Conservation (phyloP, 1,140 invertebrate species). For the Stratiolaelaps scimitus region DNA sequence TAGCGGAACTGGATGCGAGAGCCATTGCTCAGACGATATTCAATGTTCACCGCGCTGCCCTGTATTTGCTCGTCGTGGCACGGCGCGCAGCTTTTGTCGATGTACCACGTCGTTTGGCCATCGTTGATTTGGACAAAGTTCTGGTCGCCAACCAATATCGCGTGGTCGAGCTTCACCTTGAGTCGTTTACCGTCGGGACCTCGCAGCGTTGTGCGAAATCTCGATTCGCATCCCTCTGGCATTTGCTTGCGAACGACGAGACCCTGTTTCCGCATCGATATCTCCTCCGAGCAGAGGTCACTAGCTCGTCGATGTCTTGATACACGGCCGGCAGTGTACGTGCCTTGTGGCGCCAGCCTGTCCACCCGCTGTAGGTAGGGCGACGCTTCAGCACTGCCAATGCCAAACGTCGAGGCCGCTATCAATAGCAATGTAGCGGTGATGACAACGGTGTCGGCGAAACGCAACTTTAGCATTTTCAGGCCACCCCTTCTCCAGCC, state of each 20-base stretch:
- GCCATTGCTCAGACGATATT: neutral
- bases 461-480: too few relatives aligned
- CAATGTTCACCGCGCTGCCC: neutral
- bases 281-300: too few relatives aligned
- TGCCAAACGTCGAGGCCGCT: too few relatives aligned
- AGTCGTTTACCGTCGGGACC: slow-evolving; percentile 14
- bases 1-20: slow-evolving; percentile 7
- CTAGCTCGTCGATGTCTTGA: too few relatives aligned
- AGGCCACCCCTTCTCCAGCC: too few relatives aligned
- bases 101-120: slow-evolving; percentile 16
- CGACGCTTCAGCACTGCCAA: too few relatives aligned
- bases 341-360: too few relatives aligned
- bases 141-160: neutral
- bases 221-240: neutral
- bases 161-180: slow-evolving; percentile 18
- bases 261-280: neutral
- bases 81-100: slow-evolving; percentile 17
- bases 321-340: too few relatives aligned
- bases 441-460: too few relatives aligned
- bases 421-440: too few relatives aligned
- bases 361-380: too few relatives aligned
- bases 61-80: slow-evolving; percentile 15
- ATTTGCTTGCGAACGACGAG: slow-evolving; percentile 15
- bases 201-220: neutral
- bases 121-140: slow-evolving; percentile 17